phyloP scores from a whole-genome alignment of 2,888 invertebrate genomes.

The Pristionchus mayeri region DNA sequence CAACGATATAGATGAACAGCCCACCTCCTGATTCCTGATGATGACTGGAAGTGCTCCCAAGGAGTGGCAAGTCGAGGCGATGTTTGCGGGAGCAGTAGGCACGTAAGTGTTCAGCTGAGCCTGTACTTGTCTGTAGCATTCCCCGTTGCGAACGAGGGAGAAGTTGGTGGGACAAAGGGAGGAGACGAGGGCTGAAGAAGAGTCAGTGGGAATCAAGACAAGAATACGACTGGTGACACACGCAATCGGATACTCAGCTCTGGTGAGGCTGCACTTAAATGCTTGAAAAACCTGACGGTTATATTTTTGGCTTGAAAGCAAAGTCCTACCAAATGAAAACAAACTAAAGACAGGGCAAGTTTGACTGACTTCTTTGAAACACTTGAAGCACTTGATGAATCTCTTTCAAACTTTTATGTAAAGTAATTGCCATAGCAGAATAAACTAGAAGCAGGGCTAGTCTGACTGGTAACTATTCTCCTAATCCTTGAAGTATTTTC shows the following conservation, averaged over 20 bases:
- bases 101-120: background rate
- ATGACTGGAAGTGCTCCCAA: background rate
- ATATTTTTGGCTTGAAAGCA: no score
- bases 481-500: background rate
- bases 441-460: no score
- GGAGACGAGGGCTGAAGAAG: background rate
- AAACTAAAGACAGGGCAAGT: no score
- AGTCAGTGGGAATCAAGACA: no score
- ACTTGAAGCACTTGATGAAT: no score
- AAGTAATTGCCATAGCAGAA: no score
- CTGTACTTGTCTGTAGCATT: background rate
- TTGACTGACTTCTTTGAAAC: no score
- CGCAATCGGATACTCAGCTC: background rate
- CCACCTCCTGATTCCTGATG: slow-evolving; percentile 5
- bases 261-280: background rate
- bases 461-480: no score
- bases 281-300: background rate
- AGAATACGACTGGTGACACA: no score
- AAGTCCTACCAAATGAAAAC: no score
- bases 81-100: background rate
- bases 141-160: slow-evolving; percentile 14
- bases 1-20: no score
- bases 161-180: background rate
- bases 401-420: background rate
- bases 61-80: background rate